Evolutionary conservation across 2,888 invertebrate species (phyloP), one percentile per base, ranked within the genome.

Genomic region (Apodemia zela): DNA sequence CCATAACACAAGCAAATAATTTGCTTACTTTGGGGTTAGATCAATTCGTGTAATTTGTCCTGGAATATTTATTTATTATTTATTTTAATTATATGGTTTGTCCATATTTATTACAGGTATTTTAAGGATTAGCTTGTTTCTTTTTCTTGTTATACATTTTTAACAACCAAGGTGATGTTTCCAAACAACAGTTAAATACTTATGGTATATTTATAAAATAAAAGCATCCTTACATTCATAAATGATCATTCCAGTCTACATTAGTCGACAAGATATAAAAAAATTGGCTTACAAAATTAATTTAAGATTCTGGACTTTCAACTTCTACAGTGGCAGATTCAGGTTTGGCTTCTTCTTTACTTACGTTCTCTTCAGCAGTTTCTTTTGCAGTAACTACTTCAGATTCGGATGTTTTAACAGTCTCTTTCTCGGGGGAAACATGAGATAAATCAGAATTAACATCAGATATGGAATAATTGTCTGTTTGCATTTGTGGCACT

Each of bases 391-490:
- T 38, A 17, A 62, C 61, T 25, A 64, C 62, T 60, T 69, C 67
- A 18, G 63, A 66, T 47, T 72, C 65, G 63, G 66, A 61, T 45
- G 63, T 51, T 58, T 73, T 68, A 47, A 72, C 69, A 61, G 61
- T 61, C 64, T 71, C 67, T 60, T 69, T 65, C 51, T 71, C 70
- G 51, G 66, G 62, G 59, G 78, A 74, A 58, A 65, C 67, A 62
- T 75, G 73, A 17, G 82, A 79, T 69, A 89, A 69, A 69, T 86
- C 87, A 13, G 88, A 86, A 63, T 85, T 85, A 2, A 89, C 86
- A 81, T 89, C 89, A 69, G 86, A 81, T 71, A 90, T 87, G 63
- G 87, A 85, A 71, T 89, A 87, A 66, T 87, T 83, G 63, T 89
- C 89, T 29, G 82, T 74, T 69, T 88, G 75, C 54, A 84, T 77